phyloP scores from a whole-genome alignment of 92 coral and sea anemone species.

The Nematostella vectensis region DNA sequence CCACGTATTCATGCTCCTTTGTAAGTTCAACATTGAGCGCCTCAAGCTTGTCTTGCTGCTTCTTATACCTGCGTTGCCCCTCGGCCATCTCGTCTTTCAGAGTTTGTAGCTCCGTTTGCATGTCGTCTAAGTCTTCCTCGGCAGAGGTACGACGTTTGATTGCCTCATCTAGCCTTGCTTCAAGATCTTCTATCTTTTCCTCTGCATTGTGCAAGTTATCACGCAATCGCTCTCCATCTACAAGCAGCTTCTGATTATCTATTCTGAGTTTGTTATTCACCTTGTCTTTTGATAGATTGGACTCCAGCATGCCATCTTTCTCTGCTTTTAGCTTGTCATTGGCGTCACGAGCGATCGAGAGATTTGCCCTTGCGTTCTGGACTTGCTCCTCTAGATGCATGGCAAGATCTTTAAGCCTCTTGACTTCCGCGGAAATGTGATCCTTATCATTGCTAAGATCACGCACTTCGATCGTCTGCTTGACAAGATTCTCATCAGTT shows the following conservation, averaged over 20 bases:
- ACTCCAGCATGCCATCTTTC: constrained; percentile 36
- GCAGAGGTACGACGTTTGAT: constrained; percentile 19
- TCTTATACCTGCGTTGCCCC: constrained; percentile 25
- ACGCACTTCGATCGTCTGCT: constrained; percentile 43
- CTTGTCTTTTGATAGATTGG: constrained; percentile 33
- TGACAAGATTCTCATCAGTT: constrained; percentile 63
- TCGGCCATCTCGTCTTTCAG: constrained; percentile 37
- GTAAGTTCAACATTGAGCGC: constrained; percentile 43
- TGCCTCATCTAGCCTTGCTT: constrained; percentile 38
- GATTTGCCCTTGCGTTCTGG: constrained; percentile 32
- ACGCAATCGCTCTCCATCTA: constrained; percentile 53
- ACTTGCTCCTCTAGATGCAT: constrained; percentile 52
- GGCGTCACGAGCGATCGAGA: constrained; percentile 42
- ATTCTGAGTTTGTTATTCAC: constrained; percentile 33
- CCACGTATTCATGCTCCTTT: constrained; percentile 49
- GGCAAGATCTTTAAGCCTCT: constrained; percentile 43
- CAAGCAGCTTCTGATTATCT: constrained; percentile 35
- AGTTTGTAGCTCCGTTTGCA: constrained; percentile 41
- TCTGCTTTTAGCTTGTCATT: constrained; percentile 57
- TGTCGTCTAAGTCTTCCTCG: constrained; percentile 57
- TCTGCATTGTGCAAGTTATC: constrained; percentile 43
- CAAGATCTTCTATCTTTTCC: constrained; percentile 52
- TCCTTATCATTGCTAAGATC: constrained; percentile 49
- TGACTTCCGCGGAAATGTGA: constrained; percentile 30
- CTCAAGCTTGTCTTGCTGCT: constrained; percentile 60